Base-by-base conservation (phyloP, 2,113 vertebrate genomes). In the Oreocharis arfaki region DNA sequence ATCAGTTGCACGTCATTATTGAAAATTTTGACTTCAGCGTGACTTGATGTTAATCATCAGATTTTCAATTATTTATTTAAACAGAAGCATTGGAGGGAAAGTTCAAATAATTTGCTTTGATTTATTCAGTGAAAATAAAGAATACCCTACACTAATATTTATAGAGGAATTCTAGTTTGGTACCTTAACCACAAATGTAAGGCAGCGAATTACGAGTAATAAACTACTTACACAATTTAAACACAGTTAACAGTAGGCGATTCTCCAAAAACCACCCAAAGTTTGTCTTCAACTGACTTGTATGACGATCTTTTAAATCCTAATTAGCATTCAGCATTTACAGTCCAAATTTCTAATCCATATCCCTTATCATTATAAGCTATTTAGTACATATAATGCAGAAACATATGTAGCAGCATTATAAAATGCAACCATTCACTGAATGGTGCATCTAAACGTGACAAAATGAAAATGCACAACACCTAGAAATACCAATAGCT, bases 81-180 rank as follows among this genome's bases (percentile, higher is more conserved):
- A 46, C 42, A 46, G 84, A 86, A 67, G 33, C 35, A 85, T 1
- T 57, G 23, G 56, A 78, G 50, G 91, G 27, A 92, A 87, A 81
- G 30, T 56, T 82, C 35, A 79, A 88, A 39, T 83, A 1, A 53
- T 61, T 90, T 87, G 23, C 70, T 94, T 96, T 89, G 83, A 87
- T 68, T 89, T 93, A 82, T 80, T 97, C 53, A 76, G 63, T n/a
- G 85, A 73, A 97, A 80, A 96, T 39, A 91, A 93, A 92, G 95
- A 96, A 91, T 84, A 84, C 3, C 33, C 52, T 85, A 52, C 56
- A 39, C n/a, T 77, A 96, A 91, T 80, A 97, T 96, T 96, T 92
- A 77, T 10, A 91, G 59, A 65, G 47, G 12, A 84, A 93, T 95
- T 95, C 86, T 73, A 93, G 87, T 91, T 94, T 83, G 83, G 59